These are phyloP conservation scores for Koerneria pararmatus DNA, from an alignment of 2,888 invertebrate genomes.

Conservation along the genomic window DNA sequence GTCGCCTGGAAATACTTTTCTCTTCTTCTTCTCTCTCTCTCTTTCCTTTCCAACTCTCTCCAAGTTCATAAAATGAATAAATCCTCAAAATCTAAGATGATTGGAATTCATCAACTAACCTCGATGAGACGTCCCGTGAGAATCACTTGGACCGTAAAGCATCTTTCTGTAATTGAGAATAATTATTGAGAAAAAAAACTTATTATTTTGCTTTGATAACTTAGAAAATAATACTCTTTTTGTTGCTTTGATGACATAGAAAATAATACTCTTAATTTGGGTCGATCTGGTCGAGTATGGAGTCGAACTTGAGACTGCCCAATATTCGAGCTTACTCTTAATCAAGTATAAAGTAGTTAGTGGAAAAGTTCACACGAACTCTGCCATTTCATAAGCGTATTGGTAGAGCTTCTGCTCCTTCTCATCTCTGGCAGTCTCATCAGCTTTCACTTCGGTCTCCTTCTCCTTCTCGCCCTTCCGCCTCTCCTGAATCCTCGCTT, in stretches of 20 bases:
- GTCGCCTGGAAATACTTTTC: no score
- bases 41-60: no score
- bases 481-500: constrained; percentile 28
- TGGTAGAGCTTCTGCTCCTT: constrained; percentile 40
- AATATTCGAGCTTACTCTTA: constrained; percentile 18
- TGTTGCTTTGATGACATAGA: no score
- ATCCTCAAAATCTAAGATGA: no score
- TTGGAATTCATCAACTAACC: no score
- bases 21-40: no score
- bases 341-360: constrained; percentile 6
- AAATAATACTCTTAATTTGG: neutral
- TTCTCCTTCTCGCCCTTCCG: constrained; percentile 29
- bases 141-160: constrained; percentile 3
- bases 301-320: constrained; percentile 1
- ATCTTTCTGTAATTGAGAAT: constrained; percentile 16
- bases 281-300: neutral
- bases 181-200: neutral
- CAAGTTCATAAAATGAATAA: no score
- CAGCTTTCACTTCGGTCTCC: constrained; percentile 34
- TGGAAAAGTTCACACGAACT: constrained; percentile 29
- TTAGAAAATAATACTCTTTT: no score
- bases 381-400: constrained; percentile 34
- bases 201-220: no score
- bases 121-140: no score
- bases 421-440: constrained; percentile 27